Evolutionary conservation across 2,113 vertebrate species (phyloP).

Genomic region (Balaeniceps rex): DNA sequence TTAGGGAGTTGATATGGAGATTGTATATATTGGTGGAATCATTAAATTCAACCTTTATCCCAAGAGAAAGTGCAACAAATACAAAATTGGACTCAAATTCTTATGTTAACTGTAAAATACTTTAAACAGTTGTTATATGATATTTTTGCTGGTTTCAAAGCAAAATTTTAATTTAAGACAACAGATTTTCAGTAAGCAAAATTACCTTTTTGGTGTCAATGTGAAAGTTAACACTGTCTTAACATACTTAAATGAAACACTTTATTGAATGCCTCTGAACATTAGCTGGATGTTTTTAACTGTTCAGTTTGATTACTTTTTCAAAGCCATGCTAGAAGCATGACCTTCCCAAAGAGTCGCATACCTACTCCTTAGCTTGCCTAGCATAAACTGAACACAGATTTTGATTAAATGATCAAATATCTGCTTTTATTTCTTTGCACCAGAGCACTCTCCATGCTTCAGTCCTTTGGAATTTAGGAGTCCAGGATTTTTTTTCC

Average conservation of each 20-base stretch:
- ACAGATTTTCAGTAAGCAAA: not conserved
- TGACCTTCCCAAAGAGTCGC: not conserved
- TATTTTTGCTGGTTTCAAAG: not conserved
- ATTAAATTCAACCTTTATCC: not conserved
- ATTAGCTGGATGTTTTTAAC: not conserved
- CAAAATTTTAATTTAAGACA: not conserved
- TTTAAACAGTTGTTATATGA: not conserved
- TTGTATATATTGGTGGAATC: constrained; percentile 18
- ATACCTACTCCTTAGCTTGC: not conserved
- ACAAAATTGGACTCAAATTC: not conserved
- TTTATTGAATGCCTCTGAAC: not conserved
- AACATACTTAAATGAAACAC: not conserved
- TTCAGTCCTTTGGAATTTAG: not conserved
- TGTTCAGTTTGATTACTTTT: not conserved
- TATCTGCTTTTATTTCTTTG: not conserved
- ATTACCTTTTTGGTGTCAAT: not conserved
- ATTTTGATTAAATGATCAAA: not conserved
- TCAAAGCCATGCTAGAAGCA: not conserved
- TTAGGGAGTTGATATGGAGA: not conserved
- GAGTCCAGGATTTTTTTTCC: not conserved
- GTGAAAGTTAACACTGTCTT: not conserved
- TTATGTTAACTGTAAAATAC: not conserved
- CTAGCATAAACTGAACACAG: not conserved
- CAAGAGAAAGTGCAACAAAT: not conserved
- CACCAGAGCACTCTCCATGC: not conserved